Evolutionary conservation across 2,797 vertebrate genomes (phyloP), one percentile per base, ranked within the genome.

Genomic region (Discoglossus pictus): DNA sequence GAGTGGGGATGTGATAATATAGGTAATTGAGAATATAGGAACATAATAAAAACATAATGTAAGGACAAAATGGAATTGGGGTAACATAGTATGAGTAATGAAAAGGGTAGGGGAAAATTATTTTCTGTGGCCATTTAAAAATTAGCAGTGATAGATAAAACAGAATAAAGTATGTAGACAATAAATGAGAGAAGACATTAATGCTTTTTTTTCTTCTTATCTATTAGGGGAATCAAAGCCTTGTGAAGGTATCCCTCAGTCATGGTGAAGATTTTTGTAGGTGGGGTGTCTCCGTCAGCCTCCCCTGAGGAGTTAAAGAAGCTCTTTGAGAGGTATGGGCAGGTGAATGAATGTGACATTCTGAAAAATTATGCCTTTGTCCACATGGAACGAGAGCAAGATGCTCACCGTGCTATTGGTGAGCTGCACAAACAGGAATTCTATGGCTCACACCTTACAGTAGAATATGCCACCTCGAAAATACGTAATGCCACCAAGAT

Each of bases 231-330:
- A 51, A 46, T 21, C 21, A 53, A 23, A 52, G 6, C 15, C 17
- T 68, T 46, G 27, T 24, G 25, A n/a, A 36, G 34, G 2, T 39
- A 51, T 12, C 20, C 15, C 46, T 39, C 34, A n/a, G 47, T 65
- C 65, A 87, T 88, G 86, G 85, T 87, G 75, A 88, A 87, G 80
- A 84, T 87, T 65, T 88, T 86, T 59, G 83, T 86, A 15, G 86
- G 86, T 59, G 86, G 86, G 23, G 74, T 88, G 48, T 82, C 81
- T 34, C 79, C 84, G 4, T 76, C 78, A 1, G 82, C 83, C 47
- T 84, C 81, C 0, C 82, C 85, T 52, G 73, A 71, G 10, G 85
- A 85, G 71, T 73, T 88, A 64, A 75, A 84, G 17, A 71, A 74
- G 9, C 73, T 87, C 8, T 88, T 87, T 4, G 83, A 88, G 68